These are phyloP conservation scores for Poecile atricapillus DNA, from an alignment of 2,113 vertebrate species.

Conservation along the genomic window DNA sequence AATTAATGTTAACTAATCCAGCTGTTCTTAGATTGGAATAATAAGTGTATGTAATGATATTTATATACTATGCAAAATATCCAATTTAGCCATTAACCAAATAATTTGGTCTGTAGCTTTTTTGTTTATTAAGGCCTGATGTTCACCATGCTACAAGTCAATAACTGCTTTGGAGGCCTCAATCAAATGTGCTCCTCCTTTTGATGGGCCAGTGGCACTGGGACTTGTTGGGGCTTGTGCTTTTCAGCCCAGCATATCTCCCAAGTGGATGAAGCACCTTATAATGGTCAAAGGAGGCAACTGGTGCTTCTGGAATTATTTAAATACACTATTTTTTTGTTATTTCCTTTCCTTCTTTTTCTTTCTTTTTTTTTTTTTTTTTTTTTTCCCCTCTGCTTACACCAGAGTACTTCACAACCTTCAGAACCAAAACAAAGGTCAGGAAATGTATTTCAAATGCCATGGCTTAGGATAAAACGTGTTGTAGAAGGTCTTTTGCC, in stretches of 20 bases:
- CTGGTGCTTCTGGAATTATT: neutral
- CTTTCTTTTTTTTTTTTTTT: neutral
- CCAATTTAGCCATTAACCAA: neutral
- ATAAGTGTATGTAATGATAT: neutral
- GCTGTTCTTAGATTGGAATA: neutral
- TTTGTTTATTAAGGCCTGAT: neutral
- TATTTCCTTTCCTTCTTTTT: neutral
- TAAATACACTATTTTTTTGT: neutral
- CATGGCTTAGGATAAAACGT: neutral
- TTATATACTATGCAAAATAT: constrained; percentile 1
- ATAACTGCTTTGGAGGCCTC: neutral
- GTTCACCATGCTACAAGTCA: neutral
- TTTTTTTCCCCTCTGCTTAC: neutral
- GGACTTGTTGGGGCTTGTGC: neutral
- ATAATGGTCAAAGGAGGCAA: neutral
- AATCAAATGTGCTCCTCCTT: neutral
- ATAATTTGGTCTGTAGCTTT: constrained; percentile 5
- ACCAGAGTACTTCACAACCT: neutral
- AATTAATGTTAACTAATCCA: neutral
- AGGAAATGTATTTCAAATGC: constrained; percentile 16
- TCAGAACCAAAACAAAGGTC: neutral
- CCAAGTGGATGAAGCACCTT: neutral
- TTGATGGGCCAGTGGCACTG: neutral
- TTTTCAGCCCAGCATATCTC: neutral
- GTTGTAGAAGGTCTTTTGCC: neutral